Evolutionary conservation across 2,797 vertebrate species (phyloP).

Genomic region (Sebastes vulpes): DNA sequence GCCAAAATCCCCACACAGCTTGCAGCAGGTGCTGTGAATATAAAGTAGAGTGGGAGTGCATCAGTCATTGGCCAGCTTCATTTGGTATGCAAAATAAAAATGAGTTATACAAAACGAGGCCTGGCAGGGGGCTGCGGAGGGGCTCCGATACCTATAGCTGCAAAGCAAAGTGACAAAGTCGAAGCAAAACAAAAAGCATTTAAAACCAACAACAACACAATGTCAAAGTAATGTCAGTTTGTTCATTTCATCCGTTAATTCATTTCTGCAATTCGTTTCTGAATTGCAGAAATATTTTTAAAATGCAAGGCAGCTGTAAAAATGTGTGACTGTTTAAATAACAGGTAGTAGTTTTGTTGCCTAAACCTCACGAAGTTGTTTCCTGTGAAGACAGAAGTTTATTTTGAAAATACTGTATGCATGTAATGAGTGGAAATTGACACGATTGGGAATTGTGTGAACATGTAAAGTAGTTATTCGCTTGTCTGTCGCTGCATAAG

Average conservation of each 20-base stretch:
- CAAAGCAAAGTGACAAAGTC: slow-evolving; percentile 32
- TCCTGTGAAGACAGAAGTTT: too few relatives aligned
- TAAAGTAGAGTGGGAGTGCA: slow-evolving; percentile 56
- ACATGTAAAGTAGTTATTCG: too few relatives aligned
- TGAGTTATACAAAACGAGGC: slow-evolving; percentile 48
- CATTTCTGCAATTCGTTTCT: too few relatives aligned
- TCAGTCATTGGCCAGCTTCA: slow-evolving; percentile 54
- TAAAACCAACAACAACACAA: not conserved
- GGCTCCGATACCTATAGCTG: slow-evolving; percentile 36
- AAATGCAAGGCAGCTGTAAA: too few relatives aligned
- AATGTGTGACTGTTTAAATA: too few relatives aligned
- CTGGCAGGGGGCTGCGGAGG: slow-evolving; percentile 34
- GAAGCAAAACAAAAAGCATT: slow-evolving; percentile 4
- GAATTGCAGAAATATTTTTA: too few relatives aligned
- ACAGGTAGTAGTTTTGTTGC: too few relatives aligned
- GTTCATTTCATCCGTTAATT: not conserved
- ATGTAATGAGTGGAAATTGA: too few relatives aligned
- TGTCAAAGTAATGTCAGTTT: not conserved
- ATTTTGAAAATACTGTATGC: too few relatives aligned
- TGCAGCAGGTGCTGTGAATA: slow-evolving; percentile 66
- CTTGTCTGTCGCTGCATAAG: too few relatives aligned
- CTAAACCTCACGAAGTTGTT: too few relatives aligned
- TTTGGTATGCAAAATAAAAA: slow-evolving; percentile 70
- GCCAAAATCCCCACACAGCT: slow-evolving; percentile 44
- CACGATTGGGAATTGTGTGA: too few relatives aligned